Conservation (phyloP, 1,140 invertebrate genomes). For the Alviniconcha marisindica region DNA sequence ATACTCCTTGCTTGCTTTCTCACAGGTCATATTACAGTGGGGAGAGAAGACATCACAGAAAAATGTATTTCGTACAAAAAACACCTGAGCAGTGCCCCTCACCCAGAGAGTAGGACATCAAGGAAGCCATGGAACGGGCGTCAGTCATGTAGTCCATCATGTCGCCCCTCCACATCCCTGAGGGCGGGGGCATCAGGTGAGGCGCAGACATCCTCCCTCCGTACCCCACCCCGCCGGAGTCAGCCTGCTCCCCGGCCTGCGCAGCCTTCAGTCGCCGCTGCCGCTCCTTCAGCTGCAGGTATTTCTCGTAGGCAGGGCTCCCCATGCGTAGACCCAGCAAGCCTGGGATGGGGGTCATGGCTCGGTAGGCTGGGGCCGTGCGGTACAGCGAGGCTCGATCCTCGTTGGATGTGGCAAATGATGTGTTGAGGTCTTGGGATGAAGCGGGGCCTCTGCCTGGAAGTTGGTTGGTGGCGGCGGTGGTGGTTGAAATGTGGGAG, state of each 20-base stretch:
- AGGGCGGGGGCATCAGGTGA: conserved; percentile 40
- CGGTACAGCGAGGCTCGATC: conserved; percentile 21
- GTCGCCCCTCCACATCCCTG: conserved; percentile 41
- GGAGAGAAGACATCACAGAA: too few species aligned
- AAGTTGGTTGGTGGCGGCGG: not conserved
- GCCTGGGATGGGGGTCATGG: conserved; percentile 46
- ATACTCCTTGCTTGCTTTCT: too few species aligned
- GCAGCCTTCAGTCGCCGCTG: conserved; percentile 57
- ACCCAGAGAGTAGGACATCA: conserved; percentile 63
- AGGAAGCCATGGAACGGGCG: conserved; percentile 61
- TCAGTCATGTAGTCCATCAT: conserved; percentile 50
- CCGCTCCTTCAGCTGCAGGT: conserved; percentile 62
- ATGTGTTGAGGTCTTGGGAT: conserved; percentile 23
- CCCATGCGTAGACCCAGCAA: conserved; percentile 42
- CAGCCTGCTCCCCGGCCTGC: conserved; percentile 44
- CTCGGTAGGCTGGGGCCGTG: conserved; percentile 41
- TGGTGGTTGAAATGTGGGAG: not conserved
- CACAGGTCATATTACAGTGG: too few species aligned
- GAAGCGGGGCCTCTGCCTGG: not conserved
- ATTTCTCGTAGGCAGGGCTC: conserved; percentile 62
- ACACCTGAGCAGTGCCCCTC: conserved; percentile 20
- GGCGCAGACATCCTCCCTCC: not conserved
- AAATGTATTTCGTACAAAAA: too few species aligned
- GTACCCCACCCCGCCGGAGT: not conserved
- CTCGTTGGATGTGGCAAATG: conserved; percentile 21